Conservation (phyloP, 35 echinoderm and acorn worm genomes). For the Lytechinus pictus region DNA sequence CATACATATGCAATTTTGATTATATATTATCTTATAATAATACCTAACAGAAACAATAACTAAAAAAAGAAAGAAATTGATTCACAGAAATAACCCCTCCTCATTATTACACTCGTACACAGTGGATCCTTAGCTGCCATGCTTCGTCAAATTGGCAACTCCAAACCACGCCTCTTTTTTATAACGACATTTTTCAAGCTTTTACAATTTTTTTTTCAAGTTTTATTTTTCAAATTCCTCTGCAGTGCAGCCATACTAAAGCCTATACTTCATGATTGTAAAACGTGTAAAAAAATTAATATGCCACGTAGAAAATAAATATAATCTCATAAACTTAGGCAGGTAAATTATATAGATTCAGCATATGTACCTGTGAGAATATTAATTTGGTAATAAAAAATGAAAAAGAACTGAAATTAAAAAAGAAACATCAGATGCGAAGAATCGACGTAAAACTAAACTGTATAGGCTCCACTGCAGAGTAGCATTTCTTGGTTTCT, state of each 20-base stretch:
- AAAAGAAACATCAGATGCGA: background rate
- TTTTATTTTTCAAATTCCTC: slow-evolving; percentile 21
- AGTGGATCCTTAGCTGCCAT: background rate
- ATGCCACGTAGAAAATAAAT: slow-evolving; percentile 24
- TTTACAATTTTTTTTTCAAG: slow-evolving; percentile 9
- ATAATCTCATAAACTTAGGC: background rate
- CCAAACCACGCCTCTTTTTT: slow-evolving; percentile 55
- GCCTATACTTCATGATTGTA: background rate
- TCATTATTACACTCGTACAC: background rate
- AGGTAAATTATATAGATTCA: background rate
- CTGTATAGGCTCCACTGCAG: background rate
- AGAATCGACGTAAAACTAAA: background rate
- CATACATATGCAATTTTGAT: slow-evolving; percentile 14
- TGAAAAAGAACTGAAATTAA: background rate
- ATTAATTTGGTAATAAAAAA: background rate
- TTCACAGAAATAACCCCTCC: background rate
- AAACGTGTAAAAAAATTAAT: background rate
- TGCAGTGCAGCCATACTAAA: background rate
- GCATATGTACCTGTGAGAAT: background rate
- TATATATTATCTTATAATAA: slow-evolving; percentile 16
- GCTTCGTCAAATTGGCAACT: slow-evolving; percentile 49
- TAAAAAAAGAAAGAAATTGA: background rate
- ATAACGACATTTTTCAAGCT: background rate
- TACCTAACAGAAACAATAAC: background rate
- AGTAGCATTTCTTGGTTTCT: background rate